phyloP scores from a whole-genome alignment of 2,888 invertebrate species.

The Lycophotia porphyrea region DNA sequence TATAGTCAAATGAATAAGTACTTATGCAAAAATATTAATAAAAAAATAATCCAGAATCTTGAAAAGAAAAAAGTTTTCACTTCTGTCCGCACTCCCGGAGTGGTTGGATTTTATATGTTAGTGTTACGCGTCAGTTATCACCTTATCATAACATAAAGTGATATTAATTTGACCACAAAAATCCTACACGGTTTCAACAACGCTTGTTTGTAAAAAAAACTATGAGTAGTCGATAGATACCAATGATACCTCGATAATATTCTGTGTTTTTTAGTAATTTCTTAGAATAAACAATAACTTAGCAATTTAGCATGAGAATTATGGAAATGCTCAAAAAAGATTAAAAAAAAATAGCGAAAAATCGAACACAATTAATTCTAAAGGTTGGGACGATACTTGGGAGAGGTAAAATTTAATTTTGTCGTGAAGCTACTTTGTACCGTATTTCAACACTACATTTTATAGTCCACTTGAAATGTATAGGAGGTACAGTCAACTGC shows the following conservation, averaged over 20 bases:
- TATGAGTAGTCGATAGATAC: too few species aligned
- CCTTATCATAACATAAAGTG: not conserved
- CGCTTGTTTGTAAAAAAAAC: slow-evolving; percentile 11
- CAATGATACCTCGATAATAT: slow-evolving; percentile 4
- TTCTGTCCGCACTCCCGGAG: too few species aligned
- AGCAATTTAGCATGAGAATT: not conserved
- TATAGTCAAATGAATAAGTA: too few species aligned
- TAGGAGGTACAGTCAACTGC: not conserved
- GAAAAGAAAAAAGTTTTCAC: too few species aligned
- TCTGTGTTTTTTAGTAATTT: slow-evolving; percentile 2
- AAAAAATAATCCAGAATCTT: too few species aligned
- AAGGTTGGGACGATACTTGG: not conserved
- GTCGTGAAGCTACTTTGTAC: not conserved
- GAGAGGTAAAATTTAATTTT: not conserved
- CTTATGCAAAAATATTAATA: too few species aligned
- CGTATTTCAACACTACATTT: not conserved
- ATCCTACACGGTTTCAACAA: slow-evolving; percentile 30
- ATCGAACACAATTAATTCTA: not conserved
- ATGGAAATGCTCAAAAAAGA: too few species aligned
- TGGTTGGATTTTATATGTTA: too few species aligned
- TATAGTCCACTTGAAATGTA: not conserved
- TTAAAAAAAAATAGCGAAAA: not conserved
- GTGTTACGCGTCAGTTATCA: not conserved
- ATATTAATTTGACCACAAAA: not conserved
- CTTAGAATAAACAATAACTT: not conserved